These are phyloP conservation scores for Dasysyrphus albostriatus DNA, from an alignment of 2,888 invertebrate genomes.

Conservation along the genomic window DNA sequence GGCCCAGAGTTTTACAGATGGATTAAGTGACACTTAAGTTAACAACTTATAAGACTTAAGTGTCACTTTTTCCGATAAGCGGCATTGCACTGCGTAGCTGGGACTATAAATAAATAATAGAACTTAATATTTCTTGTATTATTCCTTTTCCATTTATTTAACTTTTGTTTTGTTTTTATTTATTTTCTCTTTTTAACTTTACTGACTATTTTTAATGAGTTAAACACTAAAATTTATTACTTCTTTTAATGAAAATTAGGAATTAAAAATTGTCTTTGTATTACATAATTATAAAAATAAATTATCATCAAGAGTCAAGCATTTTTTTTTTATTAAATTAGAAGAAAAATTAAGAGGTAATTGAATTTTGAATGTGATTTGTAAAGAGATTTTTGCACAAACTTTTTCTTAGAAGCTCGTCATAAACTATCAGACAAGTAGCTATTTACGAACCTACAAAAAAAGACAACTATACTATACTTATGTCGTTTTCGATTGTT, in stretches of 20 bases:
- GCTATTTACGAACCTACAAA: too few species aligned
- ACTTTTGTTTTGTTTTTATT: neutral
- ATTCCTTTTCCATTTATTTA: slow-evolving; percentile 48
- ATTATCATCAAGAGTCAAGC: neutral
- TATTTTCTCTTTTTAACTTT: neutral
- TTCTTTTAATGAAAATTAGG: slow-evolving; percentile 14
- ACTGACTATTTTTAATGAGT: slow-evolving; percentile 4
- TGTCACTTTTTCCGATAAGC: too few species aligned
- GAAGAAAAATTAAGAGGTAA: neutral
- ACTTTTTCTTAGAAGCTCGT: too few species aligned
- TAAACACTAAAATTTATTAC: slow-evolving; percentile 2
- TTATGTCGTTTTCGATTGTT: too few species aligned
- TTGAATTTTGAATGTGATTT: too few species aligned
- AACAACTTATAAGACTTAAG: too few species aligned
- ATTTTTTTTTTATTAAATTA: neutral
- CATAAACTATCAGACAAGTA: too few species aligned
- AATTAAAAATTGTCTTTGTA: slow-evolving; percentile 32
- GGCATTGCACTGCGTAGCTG: too few species aligned
- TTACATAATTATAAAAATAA: slow-evolving; percentile 18
- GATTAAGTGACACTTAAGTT: too few species aligned
- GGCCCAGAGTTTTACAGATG: too few species aligned
- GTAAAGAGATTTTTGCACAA: too few species aligned
- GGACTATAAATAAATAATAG: neutral
- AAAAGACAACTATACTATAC: too few species aligned
- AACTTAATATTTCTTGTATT: slow-evolving; percentile 50